phyloP scores from a whole-genome alignment of 2,797 vertebrate genomes.

The Notolepis coatsorum region DNA sequence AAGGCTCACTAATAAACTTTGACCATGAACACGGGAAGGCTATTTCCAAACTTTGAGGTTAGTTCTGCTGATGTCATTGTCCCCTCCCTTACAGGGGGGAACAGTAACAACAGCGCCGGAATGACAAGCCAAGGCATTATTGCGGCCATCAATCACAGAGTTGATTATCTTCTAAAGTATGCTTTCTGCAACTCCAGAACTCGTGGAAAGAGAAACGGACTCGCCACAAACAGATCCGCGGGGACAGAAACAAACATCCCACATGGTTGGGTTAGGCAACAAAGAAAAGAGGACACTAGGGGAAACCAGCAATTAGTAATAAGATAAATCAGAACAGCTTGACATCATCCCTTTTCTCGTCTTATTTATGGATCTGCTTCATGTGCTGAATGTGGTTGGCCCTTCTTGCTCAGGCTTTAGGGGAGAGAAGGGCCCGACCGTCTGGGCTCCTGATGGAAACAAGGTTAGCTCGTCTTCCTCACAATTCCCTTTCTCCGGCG shows the following conservation, averaged over 20 bases:
- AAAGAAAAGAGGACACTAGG: slow-evolving; percentile 8
- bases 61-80: slow-evolving; percentile 29
- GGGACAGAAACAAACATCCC: slow-evolving; percentile 31
- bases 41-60: slow-evolving; percentile 28
- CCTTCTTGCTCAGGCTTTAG: not conserved
- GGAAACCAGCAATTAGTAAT: slow-evolving; percentile 22
- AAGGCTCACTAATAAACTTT: slow-evolving; percentile 20
- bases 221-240: slow-evolving; percentile 5
- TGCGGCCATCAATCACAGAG: slow-evolving; percentile 48
- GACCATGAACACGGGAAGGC: slow-evolving; percentile 35
- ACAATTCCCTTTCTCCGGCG: slow-evolving; percentile 8
- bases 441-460: slow-evolving; percentile 3
- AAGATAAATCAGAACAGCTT: slow-evolving; percentile 29
- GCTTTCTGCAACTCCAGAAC: slow-evolving; percentile 29
- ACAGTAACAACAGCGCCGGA: slow-evolving; percentile 47
- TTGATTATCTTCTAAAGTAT: slow-evolving; percentile 26
- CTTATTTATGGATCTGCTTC: slow-evolving; percentile 14
- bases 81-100: slow-evolving; percentile 24
- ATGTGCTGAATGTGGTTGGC: not conserved
- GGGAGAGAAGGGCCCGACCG: slow-evolving; percentile 4
- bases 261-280: slow-evolving; percentile 25
- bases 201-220: slow-evolving; percentile 10
- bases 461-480: slow-evolving; percentile 14
- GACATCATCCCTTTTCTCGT: slow-evolving; percentile 20
- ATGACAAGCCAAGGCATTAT: slow-evolving; percentile 52